A percentile compares a stretch with the other conserved stretches of the same genome.
These are phyloP conservation scores for Himalopsyche phryganea DNA, from an alignment of 1,140 invertebrate species.

Conservation along the genomic window DNA sequence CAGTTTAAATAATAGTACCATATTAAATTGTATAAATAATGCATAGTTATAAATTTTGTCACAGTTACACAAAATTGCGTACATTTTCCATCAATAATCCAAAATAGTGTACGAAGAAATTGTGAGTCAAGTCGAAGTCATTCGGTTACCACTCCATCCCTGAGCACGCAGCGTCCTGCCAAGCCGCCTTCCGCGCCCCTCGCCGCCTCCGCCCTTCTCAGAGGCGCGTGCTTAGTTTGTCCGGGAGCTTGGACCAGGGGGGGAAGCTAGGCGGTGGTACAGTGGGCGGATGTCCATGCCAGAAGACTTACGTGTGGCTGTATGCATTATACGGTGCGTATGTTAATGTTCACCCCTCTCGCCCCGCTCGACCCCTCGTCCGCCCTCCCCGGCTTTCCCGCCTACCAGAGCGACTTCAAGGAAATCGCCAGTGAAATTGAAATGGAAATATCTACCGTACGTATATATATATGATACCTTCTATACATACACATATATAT, in stretches of 20 bases:
- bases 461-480: neutral
- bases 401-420: conserved; percentile 8
- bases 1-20: too few relatives aligned
- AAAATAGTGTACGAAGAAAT: too few relatives aligned
- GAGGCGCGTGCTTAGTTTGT: conserved; percentile 32
- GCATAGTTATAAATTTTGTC: too few relatives aligned
- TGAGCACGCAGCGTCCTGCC: conserved; percentile 6
- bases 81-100: too few relatives aligned
- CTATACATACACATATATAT: too few relatives aligned
- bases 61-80: too few relatives aligned
- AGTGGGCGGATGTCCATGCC: conserved; percentile 30
- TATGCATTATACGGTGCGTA: conserved; percentile 23
- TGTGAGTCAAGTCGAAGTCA: too few relatives aligned
- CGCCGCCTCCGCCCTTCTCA: neutral
- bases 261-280: conserved; percentile 1
- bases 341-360: conserved; percentile 12
- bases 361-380: neutral
- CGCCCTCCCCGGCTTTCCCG: neutral
- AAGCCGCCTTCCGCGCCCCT: conserved; percentile 7
- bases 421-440: conserved; percentile 27
- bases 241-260: conserved; percentile 6
- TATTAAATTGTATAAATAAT: too few relatives aligned
- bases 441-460: conserved; percentile 15
- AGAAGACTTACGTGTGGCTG: conserved; percentile 31
- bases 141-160: conserved; percentile 7